Base-by-base conservation (phyloP, 2,797 vertebrate species). In the Bufotes viridis region DNA sequence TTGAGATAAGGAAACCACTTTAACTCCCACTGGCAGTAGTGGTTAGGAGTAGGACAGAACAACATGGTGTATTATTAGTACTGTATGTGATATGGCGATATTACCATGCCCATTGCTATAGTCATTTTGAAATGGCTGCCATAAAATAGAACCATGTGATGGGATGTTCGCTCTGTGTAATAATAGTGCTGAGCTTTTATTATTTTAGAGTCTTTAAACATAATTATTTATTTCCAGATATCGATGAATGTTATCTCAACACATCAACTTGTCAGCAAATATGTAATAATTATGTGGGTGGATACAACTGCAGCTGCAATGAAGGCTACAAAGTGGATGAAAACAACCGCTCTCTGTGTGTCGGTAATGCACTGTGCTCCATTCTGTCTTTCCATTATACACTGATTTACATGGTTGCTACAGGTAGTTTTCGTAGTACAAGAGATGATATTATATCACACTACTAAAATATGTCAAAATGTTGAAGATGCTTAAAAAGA, bases 181-280 rank as follows among this genome's bases (percentile, higher is more conserved):
- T 34, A 34, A 34, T 34, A 34, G 29, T 34, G 1, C 29, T 34
- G 29, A 34, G 29, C 3, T 34, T 34, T 34, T 34, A 34, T 34
- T 3, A 2, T 34, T 34, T 29, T 29, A n/a, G 63, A 11, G 15
- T 9, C 13, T 18, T 12, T 72, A 72, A 72, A 34, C 11, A 18
- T 13, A 18, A 34, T 18, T 0, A 74, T 74, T 15, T 76, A 22
- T 78, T 81, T 81, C 18, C 29, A 89, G 88, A 84, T 84, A 87
- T 89, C 34, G 51, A 89, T 80, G 80, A 89, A 49, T 89, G 88
- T n/a, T 79, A 53, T 24, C n/a, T 61, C 49, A 89, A 89, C 60
- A 89, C 7, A 26, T 82, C 88, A 14, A 72, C 3, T 22, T 89
- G 88, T 65, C 72, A 89, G 51, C 88, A 89, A 72, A 42, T 89